Evolutionary conservation across 2,888 invertebrate species (phyloP).

Genomic region (Brachypterus glaber): DNA sequence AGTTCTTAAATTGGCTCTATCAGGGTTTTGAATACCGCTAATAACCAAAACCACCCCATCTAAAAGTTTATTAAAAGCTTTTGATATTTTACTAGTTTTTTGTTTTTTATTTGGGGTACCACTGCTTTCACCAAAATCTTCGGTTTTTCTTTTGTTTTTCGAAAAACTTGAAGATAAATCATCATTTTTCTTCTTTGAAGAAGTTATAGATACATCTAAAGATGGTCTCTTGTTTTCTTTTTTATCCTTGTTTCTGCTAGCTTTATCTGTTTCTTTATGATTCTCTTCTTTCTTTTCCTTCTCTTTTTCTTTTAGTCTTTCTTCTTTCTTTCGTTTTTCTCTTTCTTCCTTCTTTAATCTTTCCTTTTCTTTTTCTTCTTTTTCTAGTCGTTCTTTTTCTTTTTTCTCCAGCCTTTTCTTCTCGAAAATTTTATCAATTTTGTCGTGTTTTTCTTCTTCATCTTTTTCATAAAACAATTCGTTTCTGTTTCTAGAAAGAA

Average conservation of each 20-base stretch:
- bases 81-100: constrained; percentile 25
- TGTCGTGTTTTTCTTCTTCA: constrained; percentile 27
- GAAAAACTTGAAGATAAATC: neutral
- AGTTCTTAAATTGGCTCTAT: constrained; percentile 55
- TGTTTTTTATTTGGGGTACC: constrained; percentile 23
- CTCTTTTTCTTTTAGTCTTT: constrained; percentile 14
- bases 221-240: neutral
- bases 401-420: constrained; percentile 19
- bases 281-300: constrained; percentile 40
- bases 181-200: neutral
- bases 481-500: constrained; percentile 25
- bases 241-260: constrained; percentile 7
- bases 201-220: constrained; percentile 5
- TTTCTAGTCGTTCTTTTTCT: constrained; percentile 17
- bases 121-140: neutral
- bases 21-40: constrained; percentile 81
- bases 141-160: neutral
- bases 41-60: constrained; percentile 65
- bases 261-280: constrained; percentile 27
- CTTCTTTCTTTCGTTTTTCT: constrained; percentile 9
- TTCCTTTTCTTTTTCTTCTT: constrained; percentile 34
- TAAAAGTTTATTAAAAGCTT: constrained; percentile 52
- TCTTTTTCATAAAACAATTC: constrained; percentile 27
- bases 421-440: constrained; percentile 28
- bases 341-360: constrained; percentile 32